Evolutionary conservation across 2,888 invertebrate species (phyloP), one percentile per base, ranked within the genome.

Genomic region (Drosophila bunnanda): DNA sequence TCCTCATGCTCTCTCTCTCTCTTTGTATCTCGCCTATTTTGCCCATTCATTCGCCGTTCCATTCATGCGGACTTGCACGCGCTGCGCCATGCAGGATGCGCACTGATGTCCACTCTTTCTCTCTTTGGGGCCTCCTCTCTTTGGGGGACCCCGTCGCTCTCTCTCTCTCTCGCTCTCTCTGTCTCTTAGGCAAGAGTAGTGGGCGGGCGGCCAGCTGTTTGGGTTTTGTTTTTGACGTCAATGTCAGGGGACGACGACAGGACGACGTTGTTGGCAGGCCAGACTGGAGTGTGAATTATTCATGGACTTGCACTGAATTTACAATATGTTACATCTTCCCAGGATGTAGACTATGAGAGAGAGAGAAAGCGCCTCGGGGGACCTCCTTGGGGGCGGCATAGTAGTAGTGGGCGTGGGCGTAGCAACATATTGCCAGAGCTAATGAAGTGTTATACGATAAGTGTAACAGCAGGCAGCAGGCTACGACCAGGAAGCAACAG

Each of bases 81-180:
- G 88, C 82, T 88, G 88, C 88, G 88, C 90, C 76, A 70, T 78
- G 78, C 77, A 85, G 80, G 89, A 89, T 88, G 90, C 88, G 88
- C 88, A 71, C 52, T 61, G 74, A 61, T 68, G 72, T 68, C 56
- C 56, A 60, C 64, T 68, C 84, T 77, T 22, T 20, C 36, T 38
- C 9, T 44, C 44, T 43, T 44, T 15, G 44, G 25, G 50, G 50
- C 50, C 15, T 4, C 17, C 6, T 50, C 73, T 70, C 80, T 82
- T 75, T 75, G 68, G 53, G 73, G 55, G 46, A 62, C 46, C 54
- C 61, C 67, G 53, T 32, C 32, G 3, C 10, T 4, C 61, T 70
- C 58, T 56, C 8, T 50, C 61, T 39, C 48, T 60, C 61, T 62
- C 52, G 54, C 8, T 50, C 61, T 39, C 48, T 50, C 61, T 39